phyloP scores from a whole-genome alignment of 1,140 invertebrate genomes.

The Microplitis demolitor region DNA sequence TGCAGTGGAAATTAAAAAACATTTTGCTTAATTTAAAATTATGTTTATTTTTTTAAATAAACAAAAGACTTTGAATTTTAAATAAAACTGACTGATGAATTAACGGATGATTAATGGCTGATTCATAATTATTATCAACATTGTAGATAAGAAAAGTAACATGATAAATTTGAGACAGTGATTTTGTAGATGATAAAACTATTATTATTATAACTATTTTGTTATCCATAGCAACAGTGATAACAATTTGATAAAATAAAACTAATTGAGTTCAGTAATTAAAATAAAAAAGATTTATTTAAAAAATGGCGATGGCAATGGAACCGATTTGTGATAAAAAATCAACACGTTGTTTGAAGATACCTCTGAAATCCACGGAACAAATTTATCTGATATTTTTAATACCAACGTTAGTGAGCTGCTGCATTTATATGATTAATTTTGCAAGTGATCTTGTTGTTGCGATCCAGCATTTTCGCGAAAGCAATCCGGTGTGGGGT shows the following conservation, averaged over 20 bases:
- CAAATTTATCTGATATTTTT: slow-evolving; percentile 60
- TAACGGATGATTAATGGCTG: too few species aligned
- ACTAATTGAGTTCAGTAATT: too few species aligned
- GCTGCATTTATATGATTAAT: slow-evolving; percentile 57
- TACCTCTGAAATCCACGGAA: slow-evolving; percentile 60
- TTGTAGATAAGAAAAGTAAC: neutral
- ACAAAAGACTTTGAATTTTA: too few species aligned
- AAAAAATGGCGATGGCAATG: slow-evolving; percentile 34
- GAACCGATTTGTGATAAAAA: slow-evolving; percentile 41
- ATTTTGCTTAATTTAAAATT: too few species aligned
- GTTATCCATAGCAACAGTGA: neutral
- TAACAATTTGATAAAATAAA: too few species aligned
- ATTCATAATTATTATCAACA: too few species aligned
- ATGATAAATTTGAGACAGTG: neutral
- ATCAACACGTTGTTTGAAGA: slow-evolving; percentile 40
- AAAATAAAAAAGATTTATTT: neutral
- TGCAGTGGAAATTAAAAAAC: too few species aligned
- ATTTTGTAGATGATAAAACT: neutral
- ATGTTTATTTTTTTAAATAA: too few species aligned
- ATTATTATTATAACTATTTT: neutral
- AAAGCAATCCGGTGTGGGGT: slow-evolving; percentile 59
- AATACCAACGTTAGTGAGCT: slow-evolving; percentile 54
- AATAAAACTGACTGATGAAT: too few species aligned
- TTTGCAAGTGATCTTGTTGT: slow-evolving; percentile 61
- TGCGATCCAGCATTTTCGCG: slow-evolving; percentile 57